These are phyloP conservation scores for Andricus grossulariae DNA, from an alignment of 1,140 invertebrate species.

Conservation along the genomic window DNA sequence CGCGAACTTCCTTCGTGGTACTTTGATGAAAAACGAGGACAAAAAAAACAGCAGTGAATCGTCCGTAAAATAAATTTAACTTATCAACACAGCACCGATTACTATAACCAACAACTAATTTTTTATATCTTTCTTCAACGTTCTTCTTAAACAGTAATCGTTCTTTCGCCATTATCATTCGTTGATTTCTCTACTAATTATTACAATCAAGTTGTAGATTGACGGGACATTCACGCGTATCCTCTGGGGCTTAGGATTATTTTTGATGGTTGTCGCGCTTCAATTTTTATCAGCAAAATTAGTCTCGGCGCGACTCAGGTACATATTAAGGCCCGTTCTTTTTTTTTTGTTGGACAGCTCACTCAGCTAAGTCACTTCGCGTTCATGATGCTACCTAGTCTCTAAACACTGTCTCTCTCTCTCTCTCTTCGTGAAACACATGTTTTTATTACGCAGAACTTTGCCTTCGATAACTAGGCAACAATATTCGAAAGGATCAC, in stretches of 20 bases:
- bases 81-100: slow-evolving; percentile 21
- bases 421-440: slow-evolving; percentile 36
- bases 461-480: slow-evolving; percentile 26
- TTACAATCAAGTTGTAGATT: slow-evolving; percentile 11
- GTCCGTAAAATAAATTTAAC: slow-evolving; percentile 18
- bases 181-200: slow-evolving; percentile 12
- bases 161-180: neutral
- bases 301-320: slow-evolving; percentile 69
- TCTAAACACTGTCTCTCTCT: slow-evolving; percentile 26
- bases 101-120: neutral
- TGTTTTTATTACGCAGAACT: slow-evolving; percentile 6
- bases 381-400: slow-evolving; percentile 18
- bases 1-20: neutral
- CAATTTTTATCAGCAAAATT: slow-evolving; percentile 52
- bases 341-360: slow-evolving; percentile 40
- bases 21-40: neutral
- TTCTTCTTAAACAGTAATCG: neutral
- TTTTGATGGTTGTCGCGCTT: slow-evolving; percentile 64
- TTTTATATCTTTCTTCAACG: neutral
- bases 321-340: slow-evolving; percentile 72
- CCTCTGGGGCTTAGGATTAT: slow-evolving; percentile 55
- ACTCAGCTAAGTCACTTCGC: slow-evolving; percentile 26
- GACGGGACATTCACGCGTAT: slow-evolving; percentile 32
- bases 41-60: slow-evolving; percentile 3
- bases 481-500: slow-evolving; percentile 25